Conservation (phyloP, 2,113 vertebrate genomes). For the Osmerus mordax region DNA sequence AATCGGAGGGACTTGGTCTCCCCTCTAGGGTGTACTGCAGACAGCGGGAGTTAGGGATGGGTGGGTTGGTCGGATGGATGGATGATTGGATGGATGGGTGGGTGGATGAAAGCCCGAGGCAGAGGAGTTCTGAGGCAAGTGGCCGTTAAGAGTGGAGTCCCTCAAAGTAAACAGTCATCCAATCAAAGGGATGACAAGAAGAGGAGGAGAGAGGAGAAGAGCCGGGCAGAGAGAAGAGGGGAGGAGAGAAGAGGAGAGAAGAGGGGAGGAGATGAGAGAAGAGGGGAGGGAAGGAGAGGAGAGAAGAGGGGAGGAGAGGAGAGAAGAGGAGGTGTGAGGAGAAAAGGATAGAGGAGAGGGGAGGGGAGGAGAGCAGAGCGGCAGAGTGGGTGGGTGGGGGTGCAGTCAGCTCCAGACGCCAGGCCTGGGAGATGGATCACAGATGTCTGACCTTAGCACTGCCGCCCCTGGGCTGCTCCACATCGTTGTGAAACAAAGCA, state of each 20-base stretch:
- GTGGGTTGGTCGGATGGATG: background rate
- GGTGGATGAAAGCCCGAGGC: background rate
- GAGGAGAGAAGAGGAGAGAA: too few relatives aligned
- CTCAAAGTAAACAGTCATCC: conserved; percentile 8
- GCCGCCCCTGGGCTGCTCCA: conserved; percentile 18
- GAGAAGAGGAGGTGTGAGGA: background rate
- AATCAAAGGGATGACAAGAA: too few relatives aligned
- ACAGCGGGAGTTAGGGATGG: background rate
- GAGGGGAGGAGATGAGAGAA: too few relatives aligned
- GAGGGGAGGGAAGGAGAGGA: too few relatives aligned
- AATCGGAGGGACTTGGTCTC: background rate
- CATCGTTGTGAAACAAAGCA: conserved; percentile 49
- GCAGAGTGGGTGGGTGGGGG: background rate
- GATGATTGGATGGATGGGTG: background rate
- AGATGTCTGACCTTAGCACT: conserved; percentile 55
- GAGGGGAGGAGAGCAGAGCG: background rate
- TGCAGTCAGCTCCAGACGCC: conserved; percentile 33
- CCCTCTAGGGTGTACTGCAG: background rate
- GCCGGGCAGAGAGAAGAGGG: conserved; percentile 5
- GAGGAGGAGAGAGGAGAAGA: too few relatives aligned
- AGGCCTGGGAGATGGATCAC: conserved; percentile 51
- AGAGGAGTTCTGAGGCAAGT: background rate
- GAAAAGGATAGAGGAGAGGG: background rate
- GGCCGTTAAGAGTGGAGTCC: background rate
- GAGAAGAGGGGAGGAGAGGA: background rate